Conservation (phyloP, 2,888 invertebrate genomes). For the Tenodera sinensis region DNA sequence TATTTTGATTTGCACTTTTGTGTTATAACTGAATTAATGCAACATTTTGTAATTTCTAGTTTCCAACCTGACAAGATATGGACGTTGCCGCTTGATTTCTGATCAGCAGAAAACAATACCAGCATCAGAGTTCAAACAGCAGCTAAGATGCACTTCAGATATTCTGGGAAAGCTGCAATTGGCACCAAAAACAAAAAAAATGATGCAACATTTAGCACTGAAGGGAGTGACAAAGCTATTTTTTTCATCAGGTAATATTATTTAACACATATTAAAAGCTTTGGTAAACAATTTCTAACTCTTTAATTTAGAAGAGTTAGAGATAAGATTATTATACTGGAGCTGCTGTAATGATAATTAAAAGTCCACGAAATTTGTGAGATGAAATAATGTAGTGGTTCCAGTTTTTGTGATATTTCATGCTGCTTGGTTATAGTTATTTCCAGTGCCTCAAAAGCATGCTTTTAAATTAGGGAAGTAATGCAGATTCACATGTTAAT, state of each 20-base stretch:
- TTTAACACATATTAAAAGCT: neutral
- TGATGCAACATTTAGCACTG: slow-evolving; percentile 15
- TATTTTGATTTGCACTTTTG: no score
- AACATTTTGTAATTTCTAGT: neutral
- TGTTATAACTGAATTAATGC: no score
- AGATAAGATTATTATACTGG: no score
- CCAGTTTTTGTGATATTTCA: no score
- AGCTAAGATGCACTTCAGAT: slow-evolving; percentile 28
- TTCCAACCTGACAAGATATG: neutral
- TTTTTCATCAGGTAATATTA: neutral
- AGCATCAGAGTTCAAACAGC: slow-evolving; percentile 29
- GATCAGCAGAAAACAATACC: slow-evolving; percentile 27
- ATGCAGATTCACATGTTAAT: no score
- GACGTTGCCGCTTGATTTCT: slow-evolving; percentile 26
- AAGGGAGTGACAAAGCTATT: slow-evolving; percentile 20
- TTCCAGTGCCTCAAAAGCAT: no score
- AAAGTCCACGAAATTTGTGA: no score
- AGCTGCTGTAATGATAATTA: no score
- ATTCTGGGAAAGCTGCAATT: slow-evolving; percentile 24
- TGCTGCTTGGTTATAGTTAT: no score
- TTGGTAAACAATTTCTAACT: neutral
- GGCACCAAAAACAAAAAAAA: slow-evolving; percentile 25
- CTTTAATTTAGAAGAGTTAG: no score
- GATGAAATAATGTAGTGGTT: no score
- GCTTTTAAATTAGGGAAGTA: no score